Evolutionary conservation across 1,140 invertebrate species (phyloP), one percentile per base, ranked within the genome.

Genomic region (Nylanderia fulva): DNA sequence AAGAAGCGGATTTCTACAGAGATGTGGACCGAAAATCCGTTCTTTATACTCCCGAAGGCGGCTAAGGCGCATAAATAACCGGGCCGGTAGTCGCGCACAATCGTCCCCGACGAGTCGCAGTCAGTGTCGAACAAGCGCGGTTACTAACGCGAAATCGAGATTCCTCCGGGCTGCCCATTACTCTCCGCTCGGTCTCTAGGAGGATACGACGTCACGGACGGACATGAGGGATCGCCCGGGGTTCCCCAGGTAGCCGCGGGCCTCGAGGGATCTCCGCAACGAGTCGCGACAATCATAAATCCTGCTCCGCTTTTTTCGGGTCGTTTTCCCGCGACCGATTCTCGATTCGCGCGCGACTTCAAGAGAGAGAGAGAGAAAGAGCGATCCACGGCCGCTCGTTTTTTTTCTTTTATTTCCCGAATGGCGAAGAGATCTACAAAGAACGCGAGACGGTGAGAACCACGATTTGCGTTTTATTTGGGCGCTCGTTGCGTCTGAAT

Each of bases 61-160:
- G 63, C 77, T 69, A 86, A 88, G 33, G 58, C 64, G 86, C 86
- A 91, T 91, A 90, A 90, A 91, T 90, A 91, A 91, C 77, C 68
- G 52, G 52, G 58, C n/a, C 33, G 45, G 8, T 68, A 82, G 76
- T 77, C 42, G 39, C 42, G 39, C 24, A 45, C 64, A 52, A 63
- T 29, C 80, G 60, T 88, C 74, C 72, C 71, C 71, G 85, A 79
- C 82, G 68, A 69, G 52, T 60, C 60, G 27, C 58, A 45, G 27
- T 36, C 82, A 27, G 60, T 88, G 87, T 88, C 86, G 82, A 80
- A 88, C 86, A 80, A 88, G 86, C 86, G 24, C 76, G 63, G 54
- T 85, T 88, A 88, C 87, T 56, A 48, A 80, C 76, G 74, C 72
- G 74, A 84, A 84, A 84, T 77, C 74, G 74, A 76, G 33, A 84